phyloP scores from a whole-genome alignment of 2,113 vertebrate species.

The Pao palembangensis region DNA sequence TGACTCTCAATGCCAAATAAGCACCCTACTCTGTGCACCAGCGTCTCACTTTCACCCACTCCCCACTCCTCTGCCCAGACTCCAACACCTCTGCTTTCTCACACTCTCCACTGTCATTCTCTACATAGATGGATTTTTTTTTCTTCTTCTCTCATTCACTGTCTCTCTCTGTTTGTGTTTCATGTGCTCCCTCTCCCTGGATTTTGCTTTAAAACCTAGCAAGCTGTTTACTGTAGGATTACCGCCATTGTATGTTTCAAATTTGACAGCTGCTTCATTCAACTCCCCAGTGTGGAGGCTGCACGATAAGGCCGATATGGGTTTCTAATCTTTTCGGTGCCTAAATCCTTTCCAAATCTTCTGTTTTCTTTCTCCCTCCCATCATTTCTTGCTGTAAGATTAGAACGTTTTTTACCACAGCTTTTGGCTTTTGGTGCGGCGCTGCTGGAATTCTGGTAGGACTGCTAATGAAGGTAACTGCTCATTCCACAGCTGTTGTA shows the following conservation, averaged over 20 bases:
- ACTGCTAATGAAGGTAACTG: slow-evolving; percentile 70
- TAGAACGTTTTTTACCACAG: slow-evolving; percentile 70
- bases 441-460: slow-evolving; percentile 61
- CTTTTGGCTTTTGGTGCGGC: slow-evolving; percentile 60
- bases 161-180: background rate
- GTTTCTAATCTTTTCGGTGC: slow-evolving; percentile 76
- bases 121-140: slow-evolving; percentile 59
- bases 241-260: slow-evolving; percentile 79
- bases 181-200: slow-evolving; percentile 31
- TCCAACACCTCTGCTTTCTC: slow-evolving; percentile 37
- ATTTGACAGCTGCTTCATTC: slow-evolving; percentile 81
- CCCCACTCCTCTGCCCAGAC: slow-evolving; percentile 25
- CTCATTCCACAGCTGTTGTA: slow-evolving; percentile 73
- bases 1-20: slow-evolving; percentile 42
- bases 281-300: slow-evolving; percentile 75
- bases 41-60: slow-evolving; percentile 61
- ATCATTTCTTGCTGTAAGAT: slow-evolving; percentile 72
- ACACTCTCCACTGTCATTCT: slow-evolving; percentile 27
- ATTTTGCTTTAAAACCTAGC: slow-evolving; percentile 60
- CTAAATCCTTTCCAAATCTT: slow-evolving; percentile 80
- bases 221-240: slow-evolving; percentile 79
- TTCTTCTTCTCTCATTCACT: slow-evolving; percentile 22
- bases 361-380: slow-evolving; percentile 60
- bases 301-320: slow-evolving; percentile 77
- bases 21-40: slow-evolving; percentile 45